These are phyloP conservation scores for Porites rus DNA, from an alignment of 92 coral and sea anemone genomes.

Conservation along the genomic window DNA sequence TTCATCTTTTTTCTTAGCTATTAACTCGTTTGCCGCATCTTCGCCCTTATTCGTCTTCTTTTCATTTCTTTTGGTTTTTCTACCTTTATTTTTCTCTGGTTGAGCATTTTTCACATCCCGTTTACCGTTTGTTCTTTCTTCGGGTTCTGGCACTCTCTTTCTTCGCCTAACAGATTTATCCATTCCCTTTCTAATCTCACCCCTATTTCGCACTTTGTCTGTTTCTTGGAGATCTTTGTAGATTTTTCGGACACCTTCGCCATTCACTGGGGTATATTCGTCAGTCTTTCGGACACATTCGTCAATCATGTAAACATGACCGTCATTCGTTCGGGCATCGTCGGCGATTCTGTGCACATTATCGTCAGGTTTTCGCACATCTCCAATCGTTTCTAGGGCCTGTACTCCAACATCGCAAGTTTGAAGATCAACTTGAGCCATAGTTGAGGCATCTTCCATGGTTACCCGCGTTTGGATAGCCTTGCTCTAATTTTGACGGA, in stretches of 20 bases:
- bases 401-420: conserved; percentile 23
- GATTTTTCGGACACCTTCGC: neutral
- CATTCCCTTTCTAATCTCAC: neutral
- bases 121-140: neutral
- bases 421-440: conserved; percentile 23
- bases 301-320: neutral
- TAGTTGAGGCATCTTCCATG: conserved; percentile 20
- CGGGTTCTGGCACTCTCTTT: neutral
- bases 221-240: neutral
- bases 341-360: neutral
- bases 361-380: neutral
- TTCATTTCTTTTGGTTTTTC: neutral
- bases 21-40: neutral
- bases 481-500: conserved; percentile 2
- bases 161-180: neutral
- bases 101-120: neutral
- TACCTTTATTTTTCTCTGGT: neutral
- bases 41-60: neutral
- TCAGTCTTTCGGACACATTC: neutral
- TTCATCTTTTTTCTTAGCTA: neutral
- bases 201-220: no score
- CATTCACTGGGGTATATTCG: neutral
- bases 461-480: conserved; percentile 31
- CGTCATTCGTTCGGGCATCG: neutral
- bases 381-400: neutral